Conservation (phyloP, 2,888 invertebrate genomes). For the Thymelicus sylvestris region DNA sequence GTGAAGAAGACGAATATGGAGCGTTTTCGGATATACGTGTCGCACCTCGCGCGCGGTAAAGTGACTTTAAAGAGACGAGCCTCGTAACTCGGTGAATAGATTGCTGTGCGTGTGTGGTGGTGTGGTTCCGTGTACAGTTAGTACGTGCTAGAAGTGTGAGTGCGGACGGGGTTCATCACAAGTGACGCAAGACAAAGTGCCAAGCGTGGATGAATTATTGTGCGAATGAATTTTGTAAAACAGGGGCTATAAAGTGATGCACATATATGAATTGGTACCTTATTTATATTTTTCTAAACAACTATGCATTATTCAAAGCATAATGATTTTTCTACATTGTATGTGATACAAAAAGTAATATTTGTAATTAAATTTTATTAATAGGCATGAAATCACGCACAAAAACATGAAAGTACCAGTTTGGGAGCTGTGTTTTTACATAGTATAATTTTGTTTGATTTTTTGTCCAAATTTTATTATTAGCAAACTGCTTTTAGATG, state of each 20-base stretch:
- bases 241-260: slow-evolving; percentile 7
- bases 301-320: not conserved
- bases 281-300: not conserved
- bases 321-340: slow-evolving; percentile 8
- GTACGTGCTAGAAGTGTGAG: slow-evolving; percentile 43
- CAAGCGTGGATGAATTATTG: slow-evolving; percentile 18
- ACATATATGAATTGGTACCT: slow-evolving; percentile 9
- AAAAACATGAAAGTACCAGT: slow-evolving; percentile 16
- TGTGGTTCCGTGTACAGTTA: slow-evolving; percentile 42
- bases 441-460: slow-evolving; percentile 22
- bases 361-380: slow-evolving; percentile 9
- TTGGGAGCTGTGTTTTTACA: slow-evolving; percentile 15
- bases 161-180: slow-evolving; percentile 13
- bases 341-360: slow-evolving; percentile 12
- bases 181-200: slow-evolving; percentile 29
- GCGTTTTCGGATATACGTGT: slow-evolving; percentile 93
- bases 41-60: slow-evolving; percentile 94
- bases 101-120: slow-evolving; percentile 40
- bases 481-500: not conserved
- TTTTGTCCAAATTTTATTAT: slow-evolving; percentile 8
- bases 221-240: slow-evolving; percentile 5
- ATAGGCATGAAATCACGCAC: slow-evolving; percentile 19
- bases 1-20: slow-evolving; percentile 91
- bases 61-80: slow-evolving; percentile 94
- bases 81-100: slow-evolving; percentile 75